Evolutionary conservation across 2,113 vertebrate genomes (phyloP).

Genomic region (Empidonax traillii): DNA sequence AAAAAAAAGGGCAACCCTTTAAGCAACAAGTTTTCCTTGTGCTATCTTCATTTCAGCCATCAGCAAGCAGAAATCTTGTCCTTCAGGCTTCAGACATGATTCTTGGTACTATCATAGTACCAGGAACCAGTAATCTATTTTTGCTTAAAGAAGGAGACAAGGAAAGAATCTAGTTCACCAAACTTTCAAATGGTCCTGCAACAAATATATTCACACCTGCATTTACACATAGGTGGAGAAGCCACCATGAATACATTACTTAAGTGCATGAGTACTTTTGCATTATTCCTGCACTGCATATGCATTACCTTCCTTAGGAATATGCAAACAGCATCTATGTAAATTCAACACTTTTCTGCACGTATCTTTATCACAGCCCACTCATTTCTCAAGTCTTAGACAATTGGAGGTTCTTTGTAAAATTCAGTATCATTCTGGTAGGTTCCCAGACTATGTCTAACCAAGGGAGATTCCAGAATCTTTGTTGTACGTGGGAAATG

Average conservation of each 20-base stretch:
- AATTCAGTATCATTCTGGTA: neutral
- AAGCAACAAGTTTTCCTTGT: neutral
- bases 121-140: neutral
- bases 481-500: neutral
- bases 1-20: neutral
- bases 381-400: neutral
- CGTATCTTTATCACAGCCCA: neutral
- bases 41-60: neutral
- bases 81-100: neutral
- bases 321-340: neutral
- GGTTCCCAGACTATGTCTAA: neutral
- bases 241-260: neutral
- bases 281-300: neutral
- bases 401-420: neutral
- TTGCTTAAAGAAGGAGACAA: neutral
- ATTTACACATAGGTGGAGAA: neutral
- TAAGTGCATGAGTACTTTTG: neutral
- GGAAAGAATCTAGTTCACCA: neutral
- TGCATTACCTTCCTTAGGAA: neutral
- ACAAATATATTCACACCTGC: neutral
- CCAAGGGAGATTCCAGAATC: neutral
- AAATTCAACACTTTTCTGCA: conserved; percentile 7
- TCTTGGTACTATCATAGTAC: neutral
- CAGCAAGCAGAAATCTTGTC: neutral
- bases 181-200: neutral